Base-by-base conservation (phyloP, 2,113 vertebrate species). In the Toxotes chatareus region DNA sequence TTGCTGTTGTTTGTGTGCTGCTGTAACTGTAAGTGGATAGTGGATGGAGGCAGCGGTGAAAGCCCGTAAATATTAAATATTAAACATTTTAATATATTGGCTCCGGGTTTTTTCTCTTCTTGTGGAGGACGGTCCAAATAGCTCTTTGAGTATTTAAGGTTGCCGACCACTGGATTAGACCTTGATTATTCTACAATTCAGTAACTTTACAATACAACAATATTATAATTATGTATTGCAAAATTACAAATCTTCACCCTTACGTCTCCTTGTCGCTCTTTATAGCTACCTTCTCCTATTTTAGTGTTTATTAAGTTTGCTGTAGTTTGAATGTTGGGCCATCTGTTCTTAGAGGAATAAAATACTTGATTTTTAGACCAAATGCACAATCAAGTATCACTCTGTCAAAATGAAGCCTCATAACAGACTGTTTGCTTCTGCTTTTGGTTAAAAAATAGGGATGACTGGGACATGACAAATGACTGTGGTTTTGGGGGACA, bases 391-490 rank as follows among this genome's bases (percentile, higher is more conserved):
- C 9, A 6, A 9, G 23, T 66, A 5, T 60, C 57, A 38, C 46
- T 36, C 38, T 31, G 55, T 61, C 36, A 61, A 6, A 63, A 59
- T 49, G 12, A 4, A 3, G 11, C 31, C 7, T 77, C 5, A 23
- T 59, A 13, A 34, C 3, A 9, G 3, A 21, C 17, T 14, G 68
- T 73, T 60, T 68, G 23, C 82, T 92, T 91, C 83, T 86, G 76
- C 85, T 91, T 92, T 79, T 80, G 72, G 55, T 27, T 73, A 19
- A 86, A 82, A 84, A 80, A 80, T 44, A 80, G 40, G 72, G 23
- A 90, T 88, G 88, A 93, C 85, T 79, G 23, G 4, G 19, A 38
- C 13, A 63, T 93, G 90, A 92, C 77, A 21, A 61, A 83, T 86
- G 81, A 53, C 76, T 73, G 84, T 46, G 77, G 79, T 82, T 84